Conservation (phyloP, 2,113 vertebrate genomes). For the Xiphias gladius region DNA sequence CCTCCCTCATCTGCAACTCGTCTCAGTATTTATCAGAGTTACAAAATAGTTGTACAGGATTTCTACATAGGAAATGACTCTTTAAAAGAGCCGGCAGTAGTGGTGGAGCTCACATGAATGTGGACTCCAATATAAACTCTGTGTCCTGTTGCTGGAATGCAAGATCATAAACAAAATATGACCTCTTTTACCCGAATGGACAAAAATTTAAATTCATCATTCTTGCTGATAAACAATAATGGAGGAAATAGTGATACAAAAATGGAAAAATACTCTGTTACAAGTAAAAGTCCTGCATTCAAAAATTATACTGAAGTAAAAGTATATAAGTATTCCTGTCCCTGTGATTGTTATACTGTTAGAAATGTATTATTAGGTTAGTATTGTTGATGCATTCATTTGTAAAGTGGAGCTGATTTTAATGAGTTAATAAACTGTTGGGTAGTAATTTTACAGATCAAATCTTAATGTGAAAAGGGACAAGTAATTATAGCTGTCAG, state of each 20-base stretch:
- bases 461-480: background rate
- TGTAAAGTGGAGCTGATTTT: background rate
- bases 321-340: background rate
- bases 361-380: constrained; percentile 15
- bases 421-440: background rate
- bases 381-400: background rate
- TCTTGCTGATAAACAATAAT: background rate
- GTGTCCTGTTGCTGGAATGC: constrained; percentile 32
- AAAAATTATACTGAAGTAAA: constrained; percentile 2
- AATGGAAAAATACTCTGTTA: background rate
- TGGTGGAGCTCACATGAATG: constrained; percentile 15
- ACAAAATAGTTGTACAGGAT: constrained; percentile 25
- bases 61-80: constrained; percentile 18
- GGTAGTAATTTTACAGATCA: background rate
- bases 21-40: constrained; percentile 19
- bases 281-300: background rate
- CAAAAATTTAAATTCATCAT: constrained; percentile 9
- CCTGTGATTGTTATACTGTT: constrained; percentile 9
- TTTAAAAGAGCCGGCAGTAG: background rate
- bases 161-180: constrained; percentile 41
- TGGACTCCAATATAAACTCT: constrained; percentile 6
- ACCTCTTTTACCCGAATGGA: background rate
- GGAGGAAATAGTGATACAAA: background rate
- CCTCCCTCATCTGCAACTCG: constrained; percentile 54
- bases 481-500: constrained; percentile 8